Evolutionary conservation across 2,797 vertebrate genomes (phyloP), one percentile per base, ranked within the genome.

Genomic region (Oreonectes daqikongensis): DNA sequence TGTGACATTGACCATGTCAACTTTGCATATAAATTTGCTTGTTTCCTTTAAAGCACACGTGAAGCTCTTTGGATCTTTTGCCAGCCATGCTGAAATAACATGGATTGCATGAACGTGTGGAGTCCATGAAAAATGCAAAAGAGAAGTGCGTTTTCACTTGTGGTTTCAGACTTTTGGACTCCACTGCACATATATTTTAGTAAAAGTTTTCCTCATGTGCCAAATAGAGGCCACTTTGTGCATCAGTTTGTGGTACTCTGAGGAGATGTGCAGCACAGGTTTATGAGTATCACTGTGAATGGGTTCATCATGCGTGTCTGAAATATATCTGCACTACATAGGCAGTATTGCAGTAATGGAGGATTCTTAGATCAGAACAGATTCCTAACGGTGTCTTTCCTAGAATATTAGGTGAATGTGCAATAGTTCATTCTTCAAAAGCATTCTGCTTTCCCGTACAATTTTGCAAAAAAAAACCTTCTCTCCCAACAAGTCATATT

Each of bases 401-500:
- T 74, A 66, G 76, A 82, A 83, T 78, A 83, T 81, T 85, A 85
- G 84, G 85, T 86, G 64, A 84, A 88, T 87, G 86, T 92, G 88
- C 89, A 92, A 90, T 91, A 90, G 89, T 88, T 86, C 88, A 79
- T 88, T 88, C 86, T 85, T 86, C 84, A 86, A 85, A 75, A 77
- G 81, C 38, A 76, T 81, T 81, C 79, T 55, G 28, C 79, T 84
- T 77, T 85, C 66, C 72, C 40, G 73, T 77, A 85, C 80, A 83
- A 71, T 83, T 79, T 80, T 79, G 83, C 84, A 82, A 75, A 69
- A 82, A 75, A 69, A 38, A 79, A 85, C 74, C 87, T 84, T 79
- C 85, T 85, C 80, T 82, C 83, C 84, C 85, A 86, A 85, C 87
- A 86, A 87, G 83, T 88, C 74, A 85, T 88, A 89, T 90, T 90